A percentile compares a stretch with the other conserved stretches of the same genome.
Conservation (phyloP, 2,888 invertebrate genomes). For the Polydesmus complanatus region DNA sequence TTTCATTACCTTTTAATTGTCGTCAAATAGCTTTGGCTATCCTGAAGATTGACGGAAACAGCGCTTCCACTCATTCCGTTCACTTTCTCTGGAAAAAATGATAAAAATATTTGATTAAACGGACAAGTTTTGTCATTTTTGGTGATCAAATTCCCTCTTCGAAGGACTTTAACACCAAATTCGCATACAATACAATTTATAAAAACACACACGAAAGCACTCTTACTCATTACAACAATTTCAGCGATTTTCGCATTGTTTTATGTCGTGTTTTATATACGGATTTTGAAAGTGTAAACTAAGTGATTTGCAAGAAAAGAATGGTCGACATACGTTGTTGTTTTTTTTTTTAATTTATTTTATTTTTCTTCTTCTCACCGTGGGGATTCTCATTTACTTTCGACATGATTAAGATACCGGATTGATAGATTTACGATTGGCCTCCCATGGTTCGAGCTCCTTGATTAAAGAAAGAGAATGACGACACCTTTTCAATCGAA, state of each 20-base stretch:
- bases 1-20: background rate
- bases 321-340: no score
- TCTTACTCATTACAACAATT: no score
- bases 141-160: no score
- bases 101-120: no score
- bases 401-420: background rate
- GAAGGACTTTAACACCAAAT: background rate
- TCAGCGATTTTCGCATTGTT: no score
- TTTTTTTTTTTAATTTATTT: background rate
- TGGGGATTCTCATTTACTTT: no score
- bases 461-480: background rate
- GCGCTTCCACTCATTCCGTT: background rate
- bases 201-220: background rate
- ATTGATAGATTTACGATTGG: background rate
- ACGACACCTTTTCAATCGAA: background rate
- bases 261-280: no score
- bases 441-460: no score
- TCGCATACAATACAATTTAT: background rate
- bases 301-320: no score
- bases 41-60: background rate
- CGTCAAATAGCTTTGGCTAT: conserved; percentile 9
- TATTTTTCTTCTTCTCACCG: background rate
- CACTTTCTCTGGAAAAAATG: background rate
- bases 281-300: no score
- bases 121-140: no score